Evolutionary conservation across 1,140 invertebrate species (phyloP).

Genomic region (Megathymus violae): DNA sequence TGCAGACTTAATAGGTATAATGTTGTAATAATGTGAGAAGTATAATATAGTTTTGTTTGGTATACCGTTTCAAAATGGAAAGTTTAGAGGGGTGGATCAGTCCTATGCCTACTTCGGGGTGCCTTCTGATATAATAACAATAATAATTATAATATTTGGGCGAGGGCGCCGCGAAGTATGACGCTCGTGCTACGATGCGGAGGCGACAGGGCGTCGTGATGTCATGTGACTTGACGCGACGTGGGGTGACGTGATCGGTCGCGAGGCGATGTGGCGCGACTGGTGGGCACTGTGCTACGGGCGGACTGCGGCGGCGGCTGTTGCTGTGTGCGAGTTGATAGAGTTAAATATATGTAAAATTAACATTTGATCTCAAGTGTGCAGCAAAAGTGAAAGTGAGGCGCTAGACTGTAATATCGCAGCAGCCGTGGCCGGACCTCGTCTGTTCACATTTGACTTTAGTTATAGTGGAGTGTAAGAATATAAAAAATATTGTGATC

Average conservation of each 20-base stretch:
- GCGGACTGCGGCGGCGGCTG: slow-evolving; percentile 51
- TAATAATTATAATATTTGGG: slow-evolving; percentile 20
- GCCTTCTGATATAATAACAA: slow-evolving; percentile 38
- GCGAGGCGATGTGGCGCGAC: slow-evolving; percentile 38
- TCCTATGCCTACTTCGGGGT: slow-evolving; percentile 38
- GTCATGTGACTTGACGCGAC: too few relatives aligned
- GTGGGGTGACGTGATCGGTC: too few relatives aligned
- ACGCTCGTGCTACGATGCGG: slow-evolving; percentile 19
- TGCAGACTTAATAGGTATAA: slow-evolving; percentile 59
- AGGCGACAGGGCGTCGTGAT: too few relatives aligned
- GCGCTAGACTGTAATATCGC: slow-evolving; percentile 67
- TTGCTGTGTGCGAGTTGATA: slow-evolving; percentile 75
- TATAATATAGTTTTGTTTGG: slow-evolving; percentile 80
- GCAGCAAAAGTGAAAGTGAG: slow-evolving; percentile 79
- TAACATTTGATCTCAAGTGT: slow-evolving; percentile 83
- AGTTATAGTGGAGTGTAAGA: slow-evolving; percentile 67
- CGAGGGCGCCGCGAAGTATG: slow-evolving; percentile 40
- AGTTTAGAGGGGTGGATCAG: slow-evolving; percentile 31
- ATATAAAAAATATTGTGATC: slow-evolving; percentile 83
- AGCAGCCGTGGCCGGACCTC: slow-evolving; percentile 54
- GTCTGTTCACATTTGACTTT: slow-evolving; percentile 48
- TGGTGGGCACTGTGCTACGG: slow-evolving; percentile 40
- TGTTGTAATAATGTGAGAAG: slow-evolving; percentile 68
- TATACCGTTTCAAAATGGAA: slow-evolving; percentile 40
- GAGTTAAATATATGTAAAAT: slow-evolving; percentile 79